phyloP scores from a whole-genome alignment of 1,140 invertebrate species.

The Penaeus japonicus region DNA sequence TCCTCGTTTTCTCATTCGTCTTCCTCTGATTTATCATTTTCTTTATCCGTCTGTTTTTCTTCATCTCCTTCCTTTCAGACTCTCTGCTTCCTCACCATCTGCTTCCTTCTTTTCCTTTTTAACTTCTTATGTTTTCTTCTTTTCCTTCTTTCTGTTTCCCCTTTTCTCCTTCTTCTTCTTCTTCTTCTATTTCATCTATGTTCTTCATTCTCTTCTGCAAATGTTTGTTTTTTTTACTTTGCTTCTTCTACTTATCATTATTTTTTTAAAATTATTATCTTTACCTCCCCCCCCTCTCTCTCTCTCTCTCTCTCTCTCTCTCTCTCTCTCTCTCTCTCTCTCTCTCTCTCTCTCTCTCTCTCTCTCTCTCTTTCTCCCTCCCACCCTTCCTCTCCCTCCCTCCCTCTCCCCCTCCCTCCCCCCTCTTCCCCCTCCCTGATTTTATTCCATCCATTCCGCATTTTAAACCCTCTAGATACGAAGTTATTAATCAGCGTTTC shows the following conservation, averaged over 20 bases:
- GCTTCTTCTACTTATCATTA: background rate
- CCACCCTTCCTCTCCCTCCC: background rate
- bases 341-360: background rate
- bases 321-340: background rate
- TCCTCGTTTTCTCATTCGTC: too few species aligned
- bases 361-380: background rate
- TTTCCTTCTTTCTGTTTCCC: background rate
- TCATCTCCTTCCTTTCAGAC: background rate
- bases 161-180: background rate
- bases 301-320: constrained; percentile 2
- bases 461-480: too few species aligned
- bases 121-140: background rate
- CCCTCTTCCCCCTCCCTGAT: background rate
- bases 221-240: background rate
- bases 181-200: background rate
- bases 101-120: background rate
- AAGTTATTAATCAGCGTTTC: too few species aligned
- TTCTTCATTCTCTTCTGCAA: too few species aligned
- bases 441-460: background rate
- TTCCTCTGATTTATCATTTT: background rate
- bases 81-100: background rate
- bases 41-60: background rate
- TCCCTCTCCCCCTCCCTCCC: background rate
- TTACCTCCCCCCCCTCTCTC: background rate
- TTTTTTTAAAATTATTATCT: background rate